Evolutionary conservation across 2,888 invertebrate genomes (phyloP).

Genomic region (Eilema depressum): DNA sequence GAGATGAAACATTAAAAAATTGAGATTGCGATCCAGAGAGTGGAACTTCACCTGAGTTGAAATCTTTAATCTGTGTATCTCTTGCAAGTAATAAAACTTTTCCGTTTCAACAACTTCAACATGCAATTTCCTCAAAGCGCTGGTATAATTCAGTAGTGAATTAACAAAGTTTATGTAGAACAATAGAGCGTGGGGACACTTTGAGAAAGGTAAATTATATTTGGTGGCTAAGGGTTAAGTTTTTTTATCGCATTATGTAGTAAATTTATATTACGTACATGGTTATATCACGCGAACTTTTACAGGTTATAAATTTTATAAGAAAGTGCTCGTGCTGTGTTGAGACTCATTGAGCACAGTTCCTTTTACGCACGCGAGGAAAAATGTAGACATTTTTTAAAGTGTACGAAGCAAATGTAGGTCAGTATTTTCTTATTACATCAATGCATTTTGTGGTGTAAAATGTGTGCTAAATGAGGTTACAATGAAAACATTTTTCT

Average conservation of each 20-base stretch:
- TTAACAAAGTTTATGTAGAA: constrained; percentile 52
- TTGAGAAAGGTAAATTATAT: constrained; percentile 56
- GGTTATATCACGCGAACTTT: constrained; percentile 61
- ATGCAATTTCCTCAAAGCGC: constrained; percentile 43
- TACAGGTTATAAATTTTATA: constrained; percentile 64
- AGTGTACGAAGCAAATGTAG: constrained; percentile 50
- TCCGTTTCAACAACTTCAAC: constrained; percentile 42
- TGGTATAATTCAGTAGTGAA: constrained; percentile 48
- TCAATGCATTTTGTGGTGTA: constrained; percentile 44
- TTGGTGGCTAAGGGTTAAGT: constrained; percentile 48
- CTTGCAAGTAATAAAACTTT: constrained; percentile 42
- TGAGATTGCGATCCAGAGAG: constrained; percentile 1
- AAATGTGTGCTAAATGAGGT: constrained; percentile 20
- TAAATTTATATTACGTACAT: constrained; percentile 67
- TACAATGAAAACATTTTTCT: constrained; percentile 9
- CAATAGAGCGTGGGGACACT: constrained; percentile 48
- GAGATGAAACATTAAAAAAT: constrained; percentile 14
- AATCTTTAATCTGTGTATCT: constrained; percentile 38
- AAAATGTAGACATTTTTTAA: constrained; percentile 44
- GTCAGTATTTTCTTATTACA: constrained; percentile 56
- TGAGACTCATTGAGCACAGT: constrained; percentile 53
- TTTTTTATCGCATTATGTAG: constrained; percentile 63
- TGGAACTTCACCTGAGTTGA: constrained; percentile 26
- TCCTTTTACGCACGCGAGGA: constrained; percentile 63
- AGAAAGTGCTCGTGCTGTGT: constrained; percentile 45